A percentile compares a stretch with the other conserved stretches of the same genome.
Evolutionary conservation across 2,113 vertebrate genomes (phyloP).

Genomic region (Zeus faber): DNA sequence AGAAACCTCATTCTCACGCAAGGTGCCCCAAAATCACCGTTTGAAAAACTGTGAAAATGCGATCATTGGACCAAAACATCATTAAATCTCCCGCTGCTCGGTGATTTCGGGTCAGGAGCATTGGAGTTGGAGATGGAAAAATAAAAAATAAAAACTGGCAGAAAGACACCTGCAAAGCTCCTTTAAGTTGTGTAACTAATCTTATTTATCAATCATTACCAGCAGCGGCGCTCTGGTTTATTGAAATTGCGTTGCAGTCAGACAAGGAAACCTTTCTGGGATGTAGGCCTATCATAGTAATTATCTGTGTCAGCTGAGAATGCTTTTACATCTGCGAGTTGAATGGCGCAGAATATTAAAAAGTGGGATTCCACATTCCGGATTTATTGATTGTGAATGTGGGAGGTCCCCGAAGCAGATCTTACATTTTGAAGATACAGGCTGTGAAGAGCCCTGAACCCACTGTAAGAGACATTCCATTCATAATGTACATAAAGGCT

Average conservation of each 20-base stretch:
- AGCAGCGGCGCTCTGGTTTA: slow-evolving; percentile 90
- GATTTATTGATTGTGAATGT: too few species aligned
- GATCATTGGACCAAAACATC: slow-evolving; percentile 80
- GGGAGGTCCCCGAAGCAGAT: too few species aligned
- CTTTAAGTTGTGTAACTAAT: slow-evolving; percentile 92
- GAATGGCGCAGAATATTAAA: slow-evolving; percentile 67
- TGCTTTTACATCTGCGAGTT: slow-evolving; percentile 70
- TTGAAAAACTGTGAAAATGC: slow-evolving; percentile 69
- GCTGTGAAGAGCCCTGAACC: too few species aligned
- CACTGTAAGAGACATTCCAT: too few species aligned
- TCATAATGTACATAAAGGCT: too few species aligned
- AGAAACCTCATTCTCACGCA: too few species aligned
- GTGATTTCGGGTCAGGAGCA: slow-evolving; percentile 86
- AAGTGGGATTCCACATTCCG: too few species aligned
- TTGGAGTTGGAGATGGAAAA: slow-evolving; percentile 75
- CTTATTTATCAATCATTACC: slow-evolving; percentile 98
- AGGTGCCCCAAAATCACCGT: slow-evolving; percentile 78
- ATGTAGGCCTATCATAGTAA: slow-evolving; percentile 87
- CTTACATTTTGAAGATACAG: too few species aligned
- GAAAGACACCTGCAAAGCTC: slow-evolving; percentile 92
- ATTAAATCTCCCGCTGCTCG: slow-evolving; percentile 65
- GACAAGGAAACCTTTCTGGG: slow-evolving; percentile 92
- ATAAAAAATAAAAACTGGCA: slow-evolving; percentile 82
- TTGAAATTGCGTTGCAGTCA: slow-evolving; percentile 91
- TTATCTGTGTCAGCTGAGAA: slow-evolving; percentile 69